Evolutionary conservation across 2,113 vertebrate genomes (phyloP), one percentile per base, ranked within the genome.

Genomic region (Guaruba guarouba): DNA sequence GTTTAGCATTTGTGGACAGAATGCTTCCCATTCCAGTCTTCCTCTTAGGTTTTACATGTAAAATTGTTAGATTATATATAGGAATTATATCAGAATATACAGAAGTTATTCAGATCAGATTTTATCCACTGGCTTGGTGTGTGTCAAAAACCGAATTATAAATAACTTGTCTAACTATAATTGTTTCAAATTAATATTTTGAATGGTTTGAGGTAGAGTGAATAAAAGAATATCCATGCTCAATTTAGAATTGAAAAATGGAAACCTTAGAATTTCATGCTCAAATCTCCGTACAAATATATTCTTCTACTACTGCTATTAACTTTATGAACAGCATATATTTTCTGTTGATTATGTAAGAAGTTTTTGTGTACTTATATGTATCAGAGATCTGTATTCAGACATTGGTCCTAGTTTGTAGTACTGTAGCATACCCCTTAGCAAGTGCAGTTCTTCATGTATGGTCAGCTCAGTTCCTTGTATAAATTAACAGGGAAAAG

Each of bases 141-240:
- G 9, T 39, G 4, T 64, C 49, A 67, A 82, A 74, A 87, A 75
- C 3, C 1, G 16, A 67, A 79, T 55, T 0, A 39, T 11, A 66
- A 86, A 52, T 3, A 63, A 17, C 1, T 74, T 0, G 0, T 75
- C 16, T 67, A 54, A 59, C 2, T 41, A 3, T 1, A 33, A 8
- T 23, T 78, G 3, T 67, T 85, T 89, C 17, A 59, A 84, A 81
- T 3, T 41, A 29, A 48, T 46, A 57, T n/a, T 41, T 41, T n/a
- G 10, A 68, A 31, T n/a, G 3, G 24, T 77, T 76, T 73, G 9
- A 64, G 68, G 22, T 39, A 9, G 28, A 68, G 8, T 43, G 9
- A 86, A 23, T 46, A 13, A 13, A 63, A 68, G 2, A 1, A 2
- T 66, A n/a, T 22, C 31, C 19, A 22, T n/a, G 33, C 55, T 57